These are phyloP conservation scores for Sciurus niger DNA, from an alignment of 2,113 vertebrate species.

Conservation along the genomic window DNA sequence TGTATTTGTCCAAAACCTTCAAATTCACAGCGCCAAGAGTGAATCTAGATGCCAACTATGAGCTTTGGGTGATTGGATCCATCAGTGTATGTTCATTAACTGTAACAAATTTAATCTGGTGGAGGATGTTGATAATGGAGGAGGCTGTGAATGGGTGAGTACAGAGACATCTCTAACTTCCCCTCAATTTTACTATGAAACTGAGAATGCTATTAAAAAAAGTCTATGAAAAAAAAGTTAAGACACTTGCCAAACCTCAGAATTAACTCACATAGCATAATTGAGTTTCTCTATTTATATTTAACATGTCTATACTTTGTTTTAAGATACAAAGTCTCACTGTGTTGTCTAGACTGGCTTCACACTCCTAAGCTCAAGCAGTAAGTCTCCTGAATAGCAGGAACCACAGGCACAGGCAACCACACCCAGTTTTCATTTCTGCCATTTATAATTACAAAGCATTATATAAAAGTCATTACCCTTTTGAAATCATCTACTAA, in stretches of 20 bases:
- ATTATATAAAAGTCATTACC: constrained; percentile 27
- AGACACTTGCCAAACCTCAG: constrained; percentile 7
- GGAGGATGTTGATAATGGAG: background rate
- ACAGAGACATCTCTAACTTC: background rate
- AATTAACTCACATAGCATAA: background rate
- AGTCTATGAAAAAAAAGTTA: background rate
- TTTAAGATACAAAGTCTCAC: background rate
- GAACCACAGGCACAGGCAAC: background rate
- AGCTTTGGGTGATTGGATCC: background rate
- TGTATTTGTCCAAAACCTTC: background rate
- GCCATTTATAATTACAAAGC: background rate
- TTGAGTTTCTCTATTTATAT: background rate
- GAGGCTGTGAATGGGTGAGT: background rate
- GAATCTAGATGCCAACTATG: background rate
- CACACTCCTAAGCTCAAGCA: too few relatives aligned
- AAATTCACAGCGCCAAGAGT: background rate
- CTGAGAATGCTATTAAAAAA: too few relatives aligned
- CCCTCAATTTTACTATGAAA: too few relatives aligned
- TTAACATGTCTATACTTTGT: background rate
- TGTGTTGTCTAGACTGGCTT: background rate
- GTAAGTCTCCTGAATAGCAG: background rate
- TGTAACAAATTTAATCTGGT: background rate
- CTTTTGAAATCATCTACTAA: background rate
- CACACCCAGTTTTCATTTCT: background rate
- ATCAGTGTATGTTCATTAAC: background rate